phyloP scores from a whole-genome alignment of 2,113 vertebrate genomes.

The Tricholaema leucomelas region DNA sequence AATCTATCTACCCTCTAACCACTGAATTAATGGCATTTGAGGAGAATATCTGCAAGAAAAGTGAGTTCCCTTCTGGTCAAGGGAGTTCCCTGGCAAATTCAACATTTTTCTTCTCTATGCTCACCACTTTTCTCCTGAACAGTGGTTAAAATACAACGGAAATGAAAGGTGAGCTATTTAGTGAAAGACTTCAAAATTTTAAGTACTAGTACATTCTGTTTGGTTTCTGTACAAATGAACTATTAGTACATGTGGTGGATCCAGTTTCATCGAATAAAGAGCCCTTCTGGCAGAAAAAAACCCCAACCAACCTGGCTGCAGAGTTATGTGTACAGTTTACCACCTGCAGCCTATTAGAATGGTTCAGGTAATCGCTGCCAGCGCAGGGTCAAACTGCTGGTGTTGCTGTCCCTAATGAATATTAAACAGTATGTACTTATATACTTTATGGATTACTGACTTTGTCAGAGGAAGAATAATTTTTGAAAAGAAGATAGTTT shows the following conservation, averaged over 20 bases:
- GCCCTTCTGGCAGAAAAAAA: background rate
- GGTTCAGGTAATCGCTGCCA: background rate
- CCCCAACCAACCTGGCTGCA: background rate
- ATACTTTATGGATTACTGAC: background rate
- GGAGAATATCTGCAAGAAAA: background rate
- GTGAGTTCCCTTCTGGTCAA: background rate
- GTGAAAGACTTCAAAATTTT: background rate
- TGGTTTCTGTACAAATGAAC: background rate
- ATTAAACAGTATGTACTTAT: background rate
- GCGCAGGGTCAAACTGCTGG: background rate
- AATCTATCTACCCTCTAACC: background rate
- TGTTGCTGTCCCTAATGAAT: background rate
- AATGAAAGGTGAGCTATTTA: background rate
- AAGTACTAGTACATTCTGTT: background rate
- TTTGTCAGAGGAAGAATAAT: background rate
- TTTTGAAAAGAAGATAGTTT: background rate
- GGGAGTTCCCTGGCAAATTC: background rate
- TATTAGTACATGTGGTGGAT: background rate
- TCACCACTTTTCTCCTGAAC: background rate
- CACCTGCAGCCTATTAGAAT: background rate
- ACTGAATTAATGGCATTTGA: background rate
- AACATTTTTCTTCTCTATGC: background rate
- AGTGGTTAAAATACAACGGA: background rate
- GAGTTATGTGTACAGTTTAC: background rate
- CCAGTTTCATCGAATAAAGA: background rate